A percentile compares a stretch with the other conserved stretches of the same genome.
Evolutionary conservation across 2,113 vertebrate species (phyloP).

Genomic region (Gymnobelideus leadbeateri): DNA sequence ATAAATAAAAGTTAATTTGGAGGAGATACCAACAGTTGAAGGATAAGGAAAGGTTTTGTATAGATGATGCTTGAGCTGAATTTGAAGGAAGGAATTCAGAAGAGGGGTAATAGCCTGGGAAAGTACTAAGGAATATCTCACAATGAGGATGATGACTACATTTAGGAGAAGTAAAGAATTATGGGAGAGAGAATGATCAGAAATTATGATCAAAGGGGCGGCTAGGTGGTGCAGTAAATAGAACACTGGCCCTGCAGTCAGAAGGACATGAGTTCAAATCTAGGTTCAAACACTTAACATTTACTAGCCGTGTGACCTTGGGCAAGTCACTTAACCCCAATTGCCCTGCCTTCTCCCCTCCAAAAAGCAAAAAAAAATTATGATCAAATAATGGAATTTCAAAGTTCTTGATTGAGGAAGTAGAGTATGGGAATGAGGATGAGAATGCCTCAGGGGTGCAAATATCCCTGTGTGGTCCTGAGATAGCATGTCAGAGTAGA

Average conservation of each 20-base stretch:
- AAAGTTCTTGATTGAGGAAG: neutral
- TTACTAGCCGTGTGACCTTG: too few relatives aligned
- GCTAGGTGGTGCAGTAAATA: too few relatives aligned
- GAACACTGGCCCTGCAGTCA: too few relatives aligned
- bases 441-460: neutral
- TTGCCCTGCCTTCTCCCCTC: too few relatives aligned
- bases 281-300: too few relatives aligned
- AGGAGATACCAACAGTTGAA: neutral
- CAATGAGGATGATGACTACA: neutral
- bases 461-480: neutral
- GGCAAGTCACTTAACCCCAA: too few relatives aligned
- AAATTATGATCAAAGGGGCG: neutral
- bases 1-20: neutral
- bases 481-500: neutral
- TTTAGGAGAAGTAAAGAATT: neutral
- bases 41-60: neutral
- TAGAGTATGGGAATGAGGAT: neutral
- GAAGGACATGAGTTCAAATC: too few relatives aligned
- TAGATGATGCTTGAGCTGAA: neutral
- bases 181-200: neutral
- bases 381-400: neutral
- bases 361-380: neutral
- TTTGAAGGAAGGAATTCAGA: neutral
- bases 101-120: neutral
- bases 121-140: neutral